phyloP scores from a whole-genome alignment of 2,888 invertebrate genomes.

The Lymantria dispar region DNA sequence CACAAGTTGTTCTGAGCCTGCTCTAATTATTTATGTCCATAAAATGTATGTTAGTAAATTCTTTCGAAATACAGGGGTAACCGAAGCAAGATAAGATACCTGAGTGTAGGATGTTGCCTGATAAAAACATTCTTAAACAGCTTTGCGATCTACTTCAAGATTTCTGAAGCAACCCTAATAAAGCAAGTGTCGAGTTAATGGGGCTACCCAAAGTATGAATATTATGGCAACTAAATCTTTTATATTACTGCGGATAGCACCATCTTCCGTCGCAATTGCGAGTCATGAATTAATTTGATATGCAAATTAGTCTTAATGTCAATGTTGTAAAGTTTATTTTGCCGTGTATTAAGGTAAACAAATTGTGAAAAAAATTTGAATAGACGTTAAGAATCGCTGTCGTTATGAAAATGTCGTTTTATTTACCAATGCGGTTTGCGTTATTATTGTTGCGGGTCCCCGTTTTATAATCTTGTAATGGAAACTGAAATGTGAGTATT shows the following conservation, averaged over 20 bases:
- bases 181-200: constrained; percentile 48
- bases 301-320: constrained; percentile 26
- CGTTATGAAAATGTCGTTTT: constrained; percentile 1
- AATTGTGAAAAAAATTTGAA: background rate
- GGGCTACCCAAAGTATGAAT: constrained; percentile 49
- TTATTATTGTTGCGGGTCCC: background rate
- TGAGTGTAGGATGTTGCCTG: too few species aligned
- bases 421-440: constrained; percentile 1
- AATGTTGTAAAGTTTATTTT: constrained; percentile 13
- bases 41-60: too few species aligned
- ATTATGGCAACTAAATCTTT: constrained; percentile 62
- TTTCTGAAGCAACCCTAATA: constrained; percentile 44
- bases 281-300: constrained; percentile 38
- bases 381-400: background rate
- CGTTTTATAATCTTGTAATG: background rate
- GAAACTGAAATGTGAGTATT: too few species aligned
- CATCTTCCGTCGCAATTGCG: constrained; percentile 27
- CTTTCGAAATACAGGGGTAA: too few species aligned
- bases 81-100: too few species aligned
- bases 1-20: too few species aligned
- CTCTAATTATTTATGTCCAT: too few species aligned
- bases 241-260: constrained; percentile 40
- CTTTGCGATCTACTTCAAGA: constrained; percentile 24
- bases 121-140: too few species aligned
- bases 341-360: background rate